phyloP scores from a whole-genome alignment of 2,113 vertebrate genomes.

The Poicephalus gulielmi region DNA sequence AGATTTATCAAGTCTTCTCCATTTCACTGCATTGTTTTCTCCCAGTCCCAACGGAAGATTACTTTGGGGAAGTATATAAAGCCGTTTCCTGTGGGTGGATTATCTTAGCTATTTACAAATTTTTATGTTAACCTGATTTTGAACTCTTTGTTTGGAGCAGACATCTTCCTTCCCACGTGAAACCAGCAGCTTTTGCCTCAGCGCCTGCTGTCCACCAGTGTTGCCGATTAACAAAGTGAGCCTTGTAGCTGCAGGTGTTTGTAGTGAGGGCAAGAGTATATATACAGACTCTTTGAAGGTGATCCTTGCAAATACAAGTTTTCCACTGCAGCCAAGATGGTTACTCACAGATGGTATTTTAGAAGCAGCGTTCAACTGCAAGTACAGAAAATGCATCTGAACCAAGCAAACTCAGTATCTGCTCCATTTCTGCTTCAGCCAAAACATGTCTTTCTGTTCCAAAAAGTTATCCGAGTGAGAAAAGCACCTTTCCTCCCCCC shows the following conservation, averaged over 20 bases:
- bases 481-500: background rate
- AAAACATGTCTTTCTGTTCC: background rate
- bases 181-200: background rate
- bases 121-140: constrained; percentile 43
- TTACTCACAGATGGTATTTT: background rate
- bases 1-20: constrained; percentile 36
- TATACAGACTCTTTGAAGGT: background rate
- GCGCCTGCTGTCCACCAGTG: background rate
- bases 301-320: background rate
- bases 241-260: background rate
- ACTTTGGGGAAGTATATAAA: constrained; percentile 40
- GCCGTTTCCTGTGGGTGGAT: constrained; percentile 53
- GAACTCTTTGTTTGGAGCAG: constrained; percentile 16
- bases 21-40: background rate
- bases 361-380: background rate
- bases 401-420: background rate
- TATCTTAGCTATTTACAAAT: constrained; percentile 48
- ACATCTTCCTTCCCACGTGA: constrained; percentile 4
- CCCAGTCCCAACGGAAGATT: background rate
- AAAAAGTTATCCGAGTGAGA: background rate
- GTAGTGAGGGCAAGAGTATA: background rate
- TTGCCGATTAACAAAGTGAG: background rate
- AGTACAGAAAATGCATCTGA: background rate
- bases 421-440: background rate
- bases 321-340: background rate